Conservation (phyloP, 2,888 invertebrate species). For the Conops quadrifasciatus region DNA sequence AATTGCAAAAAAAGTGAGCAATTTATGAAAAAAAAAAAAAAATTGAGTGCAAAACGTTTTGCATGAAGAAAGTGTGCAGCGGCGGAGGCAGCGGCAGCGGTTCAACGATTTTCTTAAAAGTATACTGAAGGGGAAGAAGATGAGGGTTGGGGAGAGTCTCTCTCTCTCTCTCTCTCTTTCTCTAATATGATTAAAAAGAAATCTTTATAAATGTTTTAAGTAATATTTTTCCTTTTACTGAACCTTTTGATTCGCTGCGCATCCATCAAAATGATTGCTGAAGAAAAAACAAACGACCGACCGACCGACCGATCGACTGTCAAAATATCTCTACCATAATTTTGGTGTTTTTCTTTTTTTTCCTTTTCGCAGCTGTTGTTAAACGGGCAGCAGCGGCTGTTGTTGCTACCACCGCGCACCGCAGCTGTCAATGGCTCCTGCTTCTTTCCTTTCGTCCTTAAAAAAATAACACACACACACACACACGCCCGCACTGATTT, state of each 20-base stretch:
- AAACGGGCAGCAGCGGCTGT: background rate
- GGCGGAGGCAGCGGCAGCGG: too few species aligned
- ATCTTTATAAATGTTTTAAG: constrained; percentile 38
- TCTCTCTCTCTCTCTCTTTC: too few species aligned
- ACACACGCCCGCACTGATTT: constrained; percentile 2
- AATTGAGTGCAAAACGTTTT: background rate
- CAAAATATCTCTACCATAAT: too few species aligned
- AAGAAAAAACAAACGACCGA: too few species aligned
- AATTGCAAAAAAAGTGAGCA: constrained; percentile 32
- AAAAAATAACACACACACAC: too few species aligned
- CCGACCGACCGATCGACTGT: too few species aligned
- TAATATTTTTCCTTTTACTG: constrained; percentile 16
- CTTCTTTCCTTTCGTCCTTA: background rate
- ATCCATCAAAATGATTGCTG: too few species aligned
- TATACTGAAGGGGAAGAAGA: too few species aligned
- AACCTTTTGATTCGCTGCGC: too few species aligned
- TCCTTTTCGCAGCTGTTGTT: background rate
- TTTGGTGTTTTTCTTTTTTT: background rate
- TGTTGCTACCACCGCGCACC: background rate
- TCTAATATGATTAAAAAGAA: too few species aligned
- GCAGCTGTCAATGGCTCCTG: constrained; percentile 4
- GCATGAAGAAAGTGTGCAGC: constrained; percentile 23
- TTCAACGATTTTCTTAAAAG: too few species aligned
- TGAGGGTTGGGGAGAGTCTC: too few species aligned
- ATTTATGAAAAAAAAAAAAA: background rate